These are phyloP conservation scores for Indicator maculatus DNA, from an alignment of 2,113 vertebrate genomes.

Conservation along the genomic window DNA sequence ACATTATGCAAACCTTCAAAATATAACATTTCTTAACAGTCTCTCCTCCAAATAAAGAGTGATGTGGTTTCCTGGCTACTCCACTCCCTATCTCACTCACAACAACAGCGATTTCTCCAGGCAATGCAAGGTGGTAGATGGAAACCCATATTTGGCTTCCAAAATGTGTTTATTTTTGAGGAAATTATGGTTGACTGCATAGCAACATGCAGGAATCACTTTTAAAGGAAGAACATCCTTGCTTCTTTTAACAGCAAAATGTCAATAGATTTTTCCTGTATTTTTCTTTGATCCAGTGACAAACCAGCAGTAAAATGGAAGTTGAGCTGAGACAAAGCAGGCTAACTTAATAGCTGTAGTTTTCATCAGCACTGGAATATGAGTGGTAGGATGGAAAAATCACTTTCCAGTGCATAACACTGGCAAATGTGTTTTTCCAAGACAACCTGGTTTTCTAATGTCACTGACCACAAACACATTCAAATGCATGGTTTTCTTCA, in stretches of 20 bases:
- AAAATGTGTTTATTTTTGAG: not conserved
- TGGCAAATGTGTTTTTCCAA: slow-evolving; percentile 50
- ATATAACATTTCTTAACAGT: not conserved
- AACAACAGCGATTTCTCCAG: not conserved
- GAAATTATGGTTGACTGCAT: not conserved
- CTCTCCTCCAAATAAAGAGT: not conserved
- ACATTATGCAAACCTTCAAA: slow-evolving; percentile 11
- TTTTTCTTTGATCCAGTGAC: slow-evolving; percentile 1
- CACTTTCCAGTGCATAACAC: slow-evolving; percentile 15
- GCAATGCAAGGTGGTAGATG: not conserved
- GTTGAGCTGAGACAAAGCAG: slow-evolving; percentile 12
- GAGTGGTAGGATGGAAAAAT: slow-evolving; percentile 45
- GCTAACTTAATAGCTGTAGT: slow-evolving; percentile 40
- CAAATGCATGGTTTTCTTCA: not conserved
- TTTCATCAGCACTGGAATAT: slow-evolving; percentile 34
- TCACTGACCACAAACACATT: slow-evolving; percentile 15
- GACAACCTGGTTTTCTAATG: slow-evolving; percentile 45
- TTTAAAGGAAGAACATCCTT: slow-evolving; percentile 18
- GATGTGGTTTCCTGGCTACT: not conserved
- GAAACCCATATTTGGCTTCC: not conserved
- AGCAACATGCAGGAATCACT: not conserved
- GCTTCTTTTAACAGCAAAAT: not conserved
- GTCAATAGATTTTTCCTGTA: not conserved
- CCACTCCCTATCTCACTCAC: not conserved
- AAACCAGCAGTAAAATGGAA: slow-evolving; percentile 27